Conservation (phyloP, 2,113 vertebrate species). For the Oreochromis tanganicae region DNA sequence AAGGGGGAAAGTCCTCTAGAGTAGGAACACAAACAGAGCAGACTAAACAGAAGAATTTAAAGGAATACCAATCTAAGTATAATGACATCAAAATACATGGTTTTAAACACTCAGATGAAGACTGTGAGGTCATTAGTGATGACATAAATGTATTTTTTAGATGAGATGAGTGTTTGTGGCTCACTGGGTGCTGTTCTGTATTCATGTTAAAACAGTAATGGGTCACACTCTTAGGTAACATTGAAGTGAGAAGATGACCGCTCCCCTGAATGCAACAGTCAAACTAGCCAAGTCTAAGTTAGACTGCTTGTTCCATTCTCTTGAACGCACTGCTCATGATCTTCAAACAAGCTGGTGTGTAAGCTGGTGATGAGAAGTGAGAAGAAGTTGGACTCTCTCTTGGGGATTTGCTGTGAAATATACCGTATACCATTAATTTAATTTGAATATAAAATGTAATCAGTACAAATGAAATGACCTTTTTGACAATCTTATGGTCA, state of each 20-base stretch:
- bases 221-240: constrained; percentile 84
- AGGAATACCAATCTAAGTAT: constrained; percentile 73
- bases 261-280: constrained; percentile 81
- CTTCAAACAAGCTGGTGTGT: neutral
- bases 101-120: constrained; percentile 80
- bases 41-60: constrained; percentile 68
- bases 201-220: constrained; percentile 87
- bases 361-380: constrained; percentile 78
- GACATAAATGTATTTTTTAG: constrained; percentile 96
- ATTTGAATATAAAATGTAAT: neutral
- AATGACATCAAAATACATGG: constrained; percentile 70
- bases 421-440: constrained; percentile 70
- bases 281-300: constrained; percentile 71
- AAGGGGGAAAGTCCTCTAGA: constrained; percentile 75
- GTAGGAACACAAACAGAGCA: constrained; percentile 90
- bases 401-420: constrained; percentile 87
- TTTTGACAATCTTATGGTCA: neutral
- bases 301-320: neutral
- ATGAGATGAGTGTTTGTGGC: constrained; percentile 90
- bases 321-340: neutral
- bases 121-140: constrained; percentile 83
- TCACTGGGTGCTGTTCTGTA: constrained; percentile 84
- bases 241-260: constrained; percentile 83
- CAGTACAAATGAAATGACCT: neutral
- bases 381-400: constrained; percentile 88